Evolutionary conservation across 2,797 vertebrate species (phyloP).

Genomic region (Betta splendens): DNA sequence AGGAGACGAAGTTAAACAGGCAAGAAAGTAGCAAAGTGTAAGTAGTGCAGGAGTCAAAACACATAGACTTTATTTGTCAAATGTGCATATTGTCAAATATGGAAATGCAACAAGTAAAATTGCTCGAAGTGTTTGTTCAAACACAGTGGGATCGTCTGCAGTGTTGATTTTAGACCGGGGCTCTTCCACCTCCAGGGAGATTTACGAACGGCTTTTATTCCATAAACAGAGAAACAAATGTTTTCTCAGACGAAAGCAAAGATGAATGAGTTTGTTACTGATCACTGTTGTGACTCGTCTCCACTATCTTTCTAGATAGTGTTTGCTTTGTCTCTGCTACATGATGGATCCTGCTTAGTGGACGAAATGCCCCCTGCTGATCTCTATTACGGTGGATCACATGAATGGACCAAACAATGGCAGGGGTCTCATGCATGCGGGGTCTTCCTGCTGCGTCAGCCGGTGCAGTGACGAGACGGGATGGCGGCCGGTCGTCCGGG

Average conservation of each 20-base stretch:
- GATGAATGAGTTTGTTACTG: neutral
- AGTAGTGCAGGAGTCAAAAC: conserved; percentile 1
- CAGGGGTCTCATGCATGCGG: conserved; percentile 14
- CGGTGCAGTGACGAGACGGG: conserved; percentile 23
- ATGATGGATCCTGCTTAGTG: conserved; percentile 4
- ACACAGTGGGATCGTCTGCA: conserved; percentile 1
- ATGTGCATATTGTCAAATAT: too few species aligned
- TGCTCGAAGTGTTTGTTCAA: conserved; percentile 14
- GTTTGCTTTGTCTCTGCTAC: neutral
- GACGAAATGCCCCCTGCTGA: conserved; percentile 1
- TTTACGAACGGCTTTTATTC: neutral
- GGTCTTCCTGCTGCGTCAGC: conserved; percentile 46
- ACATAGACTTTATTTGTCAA: neutral
- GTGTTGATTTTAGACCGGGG: conserved; percentile 11
- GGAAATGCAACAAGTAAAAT: neutral
- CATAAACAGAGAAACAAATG: neutral
- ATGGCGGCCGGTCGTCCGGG: conserved; percentile 41
- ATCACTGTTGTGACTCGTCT: too few species aligned
- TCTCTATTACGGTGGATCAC: conserved; percentile 21
- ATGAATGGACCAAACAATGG: conserved; percentile 27
- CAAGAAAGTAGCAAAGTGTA: neutral
- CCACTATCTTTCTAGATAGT: too few species aligned
- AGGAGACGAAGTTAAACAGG: too few species aligned
- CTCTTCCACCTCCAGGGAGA: neutral
- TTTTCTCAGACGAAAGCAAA: neutral